Conservation (phyloP, 2,888 invertebrate genomes). For the Gymnoscelis rufifasciata region DNA sequence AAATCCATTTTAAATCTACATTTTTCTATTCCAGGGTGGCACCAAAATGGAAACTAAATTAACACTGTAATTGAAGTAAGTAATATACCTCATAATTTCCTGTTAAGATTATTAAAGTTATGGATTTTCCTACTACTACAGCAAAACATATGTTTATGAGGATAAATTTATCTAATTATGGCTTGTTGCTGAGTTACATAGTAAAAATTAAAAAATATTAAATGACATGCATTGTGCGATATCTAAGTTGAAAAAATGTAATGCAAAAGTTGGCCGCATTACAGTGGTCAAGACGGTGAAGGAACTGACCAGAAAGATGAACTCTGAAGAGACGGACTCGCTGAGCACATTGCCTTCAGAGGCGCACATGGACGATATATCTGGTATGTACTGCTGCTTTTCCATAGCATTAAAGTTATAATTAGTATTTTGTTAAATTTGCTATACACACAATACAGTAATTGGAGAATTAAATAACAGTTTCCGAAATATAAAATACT, state of each 20-base stretch:
- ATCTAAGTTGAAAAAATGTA: slow-evolving; percentile 1
- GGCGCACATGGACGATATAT: slow-evolving; percentile 58
- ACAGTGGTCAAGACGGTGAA: slow-evolving; percentile 19
- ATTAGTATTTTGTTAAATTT: not conserved
- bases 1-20: too few relatives aligned
- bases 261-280: slow-evolving; percentile 6
- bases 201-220: not conserved
- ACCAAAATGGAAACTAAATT: slow-evolving; percentile 10
- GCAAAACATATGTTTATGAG: not conserved
- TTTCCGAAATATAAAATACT: too few relatives aligned
- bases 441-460: too few relatives aligned
- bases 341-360: slow-evolving; percentile 61
- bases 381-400: slow-evolving; percentile 39
- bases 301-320: slow-evolving; percentile 49
- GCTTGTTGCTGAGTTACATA: too few relatives aligned
- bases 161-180: not conserved
- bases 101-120: not conserved
- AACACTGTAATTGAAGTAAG: slow-evolving; percentile 12
- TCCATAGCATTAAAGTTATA: not conserved
- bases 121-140: not conserved
- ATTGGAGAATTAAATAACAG: too few relatives aligned
- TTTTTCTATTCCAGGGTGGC: slow-evolving; percentile 14
- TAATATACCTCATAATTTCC: slow-evolving; percentile 4
- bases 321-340: slow-evolving; percentile 64
- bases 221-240: slow-evolving; percentile 1